Conservation (phyloP, 1,140 invertebrate species). For the Drosophila pectinifera region DNA sequence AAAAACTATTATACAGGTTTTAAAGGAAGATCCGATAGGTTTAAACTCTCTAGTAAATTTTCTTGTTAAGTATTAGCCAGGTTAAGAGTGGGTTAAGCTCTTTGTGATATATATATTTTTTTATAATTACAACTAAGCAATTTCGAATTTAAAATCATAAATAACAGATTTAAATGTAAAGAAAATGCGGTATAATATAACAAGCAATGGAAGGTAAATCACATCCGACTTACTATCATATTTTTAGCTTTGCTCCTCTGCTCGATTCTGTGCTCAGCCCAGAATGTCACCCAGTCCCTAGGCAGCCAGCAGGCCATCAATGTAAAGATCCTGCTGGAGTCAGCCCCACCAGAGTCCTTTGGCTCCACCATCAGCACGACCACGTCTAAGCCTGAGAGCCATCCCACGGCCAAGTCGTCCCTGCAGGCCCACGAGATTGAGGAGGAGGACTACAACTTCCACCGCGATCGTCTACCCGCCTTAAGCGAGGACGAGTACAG, state of each 20-base stretch:
- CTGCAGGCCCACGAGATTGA: conserved; percentile 14
- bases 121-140: too few species aligned
- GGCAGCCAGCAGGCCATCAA: conserved; percentile 10
- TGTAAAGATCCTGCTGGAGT: conserved; percentile 20
- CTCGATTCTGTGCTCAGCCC: conserved; percentile 10
- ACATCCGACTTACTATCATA: neutral
- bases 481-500: conserved; percentile 56
- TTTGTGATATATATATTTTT: too few species aligned
- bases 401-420: conserved; percentile 15
- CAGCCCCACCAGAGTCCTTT: neutral
- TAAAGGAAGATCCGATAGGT: neutral
- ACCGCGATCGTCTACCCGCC: conserved; percentile 51
- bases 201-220: neutral
- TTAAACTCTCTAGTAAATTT: neutral
- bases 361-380: neutral
- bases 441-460: conserved; percentile 63
- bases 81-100: too few species aligned
- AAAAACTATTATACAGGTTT: neutral
- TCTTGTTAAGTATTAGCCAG: too few species aligned
- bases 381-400: conserved; percentile 21
- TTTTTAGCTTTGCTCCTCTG: conserved; percentile 44
- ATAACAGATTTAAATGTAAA: neutral
- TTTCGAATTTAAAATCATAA: too few species aligned
- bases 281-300: conserved; percentile 6
- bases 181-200: neutral